A percentile compares a stretch with the other conserved stretches of the same genome.
Conservation (phyloP, 2,888 invertebrate species). For the Ectemnius cavifrons region DNA sequence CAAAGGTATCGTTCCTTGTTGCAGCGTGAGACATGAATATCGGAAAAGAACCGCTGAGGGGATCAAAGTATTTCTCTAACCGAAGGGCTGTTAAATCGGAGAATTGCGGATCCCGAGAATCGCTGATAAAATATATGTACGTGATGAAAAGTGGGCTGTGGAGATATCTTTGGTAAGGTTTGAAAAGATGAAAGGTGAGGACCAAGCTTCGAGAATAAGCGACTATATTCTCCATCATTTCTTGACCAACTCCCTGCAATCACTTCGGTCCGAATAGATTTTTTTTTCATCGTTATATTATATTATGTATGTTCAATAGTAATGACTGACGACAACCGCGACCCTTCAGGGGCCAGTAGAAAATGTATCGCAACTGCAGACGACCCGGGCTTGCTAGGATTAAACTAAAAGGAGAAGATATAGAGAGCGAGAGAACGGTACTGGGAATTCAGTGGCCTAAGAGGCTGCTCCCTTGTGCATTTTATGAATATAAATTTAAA, state of each 20-base stretch:
- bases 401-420: no score
- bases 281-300: no score
- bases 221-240: no score
- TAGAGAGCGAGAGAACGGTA: not conserved
- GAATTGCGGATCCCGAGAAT: not conserved
- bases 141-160: no score
- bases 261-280: no score
- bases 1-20: not conserved
- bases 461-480: not conserved
- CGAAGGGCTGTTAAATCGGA: not conserved
- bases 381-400: no score
- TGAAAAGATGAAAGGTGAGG: slow-evolving; percentile 2
- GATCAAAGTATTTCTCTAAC: slow-evolving; percentile 5
- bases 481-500: slow-evolving; percentile 1
- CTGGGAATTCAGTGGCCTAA: not conserved
- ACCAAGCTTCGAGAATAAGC: no score
- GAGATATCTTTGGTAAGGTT: not conserved
- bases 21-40: not conserved
- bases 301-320: no score
- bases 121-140: not conserved
- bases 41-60: not conserved
- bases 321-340: no score
- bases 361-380: no score
- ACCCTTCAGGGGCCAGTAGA: no score
- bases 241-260: no score